phyloP scores from a whole-genome alignment of 2,888 invertebrate genomes.

The Mesorhabditis sp. region DNA sequence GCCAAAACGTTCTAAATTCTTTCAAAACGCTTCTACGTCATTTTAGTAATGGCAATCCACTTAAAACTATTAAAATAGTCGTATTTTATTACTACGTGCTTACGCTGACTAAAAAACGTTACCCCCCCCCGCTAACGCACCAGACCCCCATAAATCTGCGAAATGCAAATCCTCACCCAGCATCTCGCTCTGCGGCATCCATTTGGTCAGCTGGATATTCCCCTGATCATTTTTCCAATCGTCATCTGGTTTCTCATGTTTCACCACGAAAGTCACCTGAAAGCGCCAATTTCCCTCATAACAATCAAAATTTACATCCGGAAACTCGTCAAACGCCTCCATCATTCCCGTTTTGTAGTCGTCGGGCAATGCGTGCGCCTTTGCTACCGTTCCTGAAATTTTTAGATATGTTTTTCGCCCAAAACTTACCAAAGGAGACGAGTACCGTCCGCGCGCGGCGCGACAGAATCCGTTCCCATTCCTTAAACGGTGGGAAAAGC shows the following conservation, averaged over 20 bases:
- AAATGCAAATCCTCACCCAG: neutral
- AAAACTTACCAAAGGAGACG: neutral
- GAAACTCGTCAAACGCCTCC: conserved; percentile 3
- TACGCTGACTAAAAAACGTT: too few species aligned
- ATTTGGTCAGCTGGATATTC: neutral
- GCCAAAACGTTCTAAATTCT: too few species aligned
- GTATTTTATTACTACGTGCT: too few species aligned
- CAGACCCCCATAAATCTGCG: too few species aligned
- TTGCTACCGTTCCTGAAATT: neutral
- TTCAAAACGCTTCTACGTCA: too few species aligned
- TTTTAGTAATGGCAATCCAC: too few species aligned
- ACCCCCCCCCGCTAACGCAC: too few species aligned
- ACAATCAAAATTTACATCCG: neutral
- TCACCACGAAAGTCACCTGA: neutral
- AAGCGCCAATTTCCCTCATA: neutral
- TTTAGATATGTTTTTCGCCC: neutral
- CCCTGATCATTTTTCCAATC: neutral
- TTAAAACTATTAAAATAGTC: too few species aligned
- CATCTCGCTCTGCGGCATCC: conserved; percentile 5
- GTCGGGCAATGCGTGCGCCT: conserved; percentile 1
- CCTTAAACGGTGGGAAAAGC: neutral
- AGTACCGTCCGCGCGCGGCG: neutral
- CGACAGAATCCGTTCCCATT: neutral
- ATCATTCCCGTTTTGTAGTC: conserved; percentile 1
- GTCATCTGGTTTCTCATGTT: neutral